Percentiles rank a stretch among this genome's conserved stretches.
Evolutionary conservation across 2,888 invertebrate genomes (phyloP).

Genomic region (Rotaria macrura): DNA sequence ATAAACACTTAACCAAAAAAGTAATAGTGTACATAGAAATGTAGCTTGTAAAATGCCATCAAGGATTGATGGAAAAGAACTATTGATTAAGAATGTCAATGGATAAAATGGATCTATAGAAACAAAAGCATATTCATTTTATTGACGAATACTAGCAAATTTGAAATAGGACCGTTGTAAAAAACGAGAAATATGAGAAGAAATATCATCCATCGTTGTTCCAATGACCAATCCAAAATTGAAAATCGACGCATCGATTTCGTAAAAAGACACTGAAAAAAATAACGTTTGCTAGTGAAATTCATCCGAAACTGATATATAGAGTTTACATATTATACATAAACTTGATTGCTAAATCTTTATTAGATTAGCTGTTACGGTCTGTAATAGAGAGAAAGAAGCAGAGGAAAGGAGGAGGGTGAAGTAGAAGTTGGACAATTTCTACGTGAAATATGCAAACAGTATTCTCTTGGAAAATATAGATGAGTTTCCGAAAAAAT

Average conservation of each 20-base stretch:
- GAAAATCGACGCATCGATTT: slow-evolving; percentile 75
- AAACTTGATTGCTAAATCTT: no score
- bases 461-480: no score
- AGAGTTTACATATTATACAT: no score
- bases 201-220: slow-evolving; percentile 87
- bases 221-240: slow-evolving; percentile 85
- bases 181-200: slow-evolving; percentile 73
- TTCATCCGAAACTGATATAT: no score
- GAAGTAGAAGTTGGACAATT: no score
- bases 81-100: slow-evolving; percentile 72
- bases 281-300: no score
- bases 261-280: slow-evolving; percentile 74
- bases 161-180: slow-evolving; percentile 64
- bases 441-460: no score
- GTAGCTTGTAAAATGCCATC: slow-evolving; percentile 79
- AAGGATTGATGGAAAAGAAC: slow-evolving; percentile 79
- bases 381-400: no score
- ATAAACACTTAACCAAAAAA: slow-evolving; percentile 89
- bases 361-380: no score
- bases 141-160: no score
- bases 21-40: slow-evolving; percentile 71
- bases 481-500: no score
- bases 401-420: no score
- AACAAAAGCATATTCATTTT: slow-evolving; percentile 38
- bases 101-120: slow-evolving; percentile 79